Percentiles rank a stretch among this genome's conserved stretches.
These are phyloP conservation scores for Papilio aristodemus DNA, from an alignment of 1,140 invertebrate genomes.

Conservation along the genomic window DNA sequence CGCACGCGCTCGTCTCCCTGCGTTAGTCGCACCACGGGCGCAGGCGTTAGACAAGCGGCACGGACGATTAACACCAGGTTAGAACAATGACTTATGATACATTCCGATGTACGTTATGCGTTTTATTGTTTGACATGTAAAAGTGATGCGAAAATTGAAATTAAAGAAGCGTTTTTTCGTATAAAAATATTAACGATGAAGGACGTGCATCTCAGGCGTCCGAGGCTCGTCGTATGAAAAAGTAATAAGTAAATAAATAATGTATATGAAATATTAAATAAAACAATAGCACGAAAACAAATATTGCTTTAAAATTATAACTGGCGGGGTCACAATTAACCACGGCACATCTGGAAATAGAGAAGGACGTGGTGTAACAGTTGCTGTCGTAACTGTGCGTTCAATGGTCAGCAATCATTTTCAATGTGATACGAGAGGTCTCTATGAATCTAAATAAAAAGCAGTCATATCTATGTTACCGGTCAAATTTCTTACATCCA, in stretches of 20 bases:
- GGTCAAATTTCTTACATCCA: background rate
- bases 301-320: constrained; percentile 1
- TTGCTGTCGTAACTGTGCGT: background rate
- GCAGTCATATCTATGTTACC: background rate
- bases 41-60: constrained; percentile 33
- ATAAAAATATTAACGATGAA: background rate
- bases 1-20: constrained; percentile 76
- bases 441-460: background rate
- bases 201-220: background rate
- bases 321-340: constrained; percentile 7
- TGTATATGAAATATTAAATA: constrained; percentile 16
- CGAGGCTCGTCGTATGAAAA: background rate
- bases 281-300: constrained; percentile 21
- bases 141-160: background rate
- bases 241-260: constrained; percentile 6
- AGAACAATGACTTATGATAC: constrained; percentile 14
- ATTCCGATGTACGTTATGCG: constrained; percentile 14
- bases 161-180: background rate
- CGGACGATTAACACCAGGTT: background rate
- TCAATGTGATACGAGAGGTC: background rate
- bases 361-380: constrained; percentile 8
- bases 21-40: constrained; percentile 34
- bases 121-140: background rate
- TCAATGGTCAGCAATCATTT: background rate
- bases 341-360: constrained; percentile 12